phyloP scores from a whole-genome alignment of 2,888 invertebrate genomes.

The Spisula subtruncata region DNA sequence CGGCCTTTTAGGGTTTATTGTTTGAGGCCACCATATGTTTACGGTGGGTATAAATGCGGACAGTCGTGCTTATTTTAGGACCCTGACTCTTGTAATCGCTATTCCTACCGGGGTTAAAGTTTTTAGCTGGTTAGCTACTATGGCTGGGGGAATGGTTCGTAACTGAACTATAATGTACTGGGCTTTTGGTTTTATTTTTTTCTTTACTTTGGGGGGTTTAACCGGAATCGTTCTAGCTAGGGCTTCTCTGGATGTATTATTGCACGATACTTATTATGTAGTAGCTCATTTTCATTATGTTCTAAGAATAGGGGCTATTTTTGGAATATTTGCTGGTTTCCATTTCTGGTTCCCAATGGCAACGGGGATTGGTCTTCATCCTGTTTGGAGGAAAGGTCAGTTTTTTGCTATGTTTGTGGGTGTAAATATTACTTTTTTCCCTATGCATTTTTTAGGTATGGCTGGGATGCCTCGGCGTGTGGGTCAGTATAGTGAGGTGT shows the following conservation, averaged over 20 bases:
- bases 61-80: constrained; percentile 94
- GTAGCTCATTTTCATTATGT: constrained; percentile 95
- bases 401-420: constrained; percentile 92
- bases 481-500: constrained; percentile 92
- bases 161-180: constrained; percentile 91
- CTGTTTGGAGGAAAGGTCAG: constrained; percentile 91
- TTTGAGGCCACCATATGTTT: constrained; percentile 95
- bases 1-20: constrained; percentile 94
- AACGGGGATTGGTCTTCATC: constrained; percentile 90
- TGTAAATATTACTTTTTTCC: constrained; percentile 94
- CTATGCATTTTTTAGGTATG: constrained; percentile 93
- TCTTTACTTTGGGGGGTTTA: constrained; percentile 92
- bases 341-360: constrained; percentile 92
- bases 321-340: constrained; percentile 92
- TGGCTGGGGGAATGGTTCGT: constrained; percentile 91
- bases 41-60: constrained; percentile 95
- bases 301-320: constrained; percentile 93
- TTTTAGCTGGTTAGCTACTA: constrained; percentile 91
- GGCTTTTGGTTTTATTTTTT: constrained; percentile 92
- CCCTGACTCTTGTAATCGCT: constrained; percentile 95
- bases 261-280: constrained; percentile 95
- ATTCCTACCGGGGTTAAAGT: constrained; percentile 95
- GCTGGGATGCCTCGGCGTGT: constrained; percentile 93
- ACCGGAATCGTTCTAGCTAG: constrained; percentile 89
- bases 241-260: constrained; percentile 92